A percentile compares a stretch with the other conserved stretches of the same genome.
Evolutionary conservation across 2,113 vertebrate species (phyloP).

Genomic region (Eurypyga helias): DNA sequence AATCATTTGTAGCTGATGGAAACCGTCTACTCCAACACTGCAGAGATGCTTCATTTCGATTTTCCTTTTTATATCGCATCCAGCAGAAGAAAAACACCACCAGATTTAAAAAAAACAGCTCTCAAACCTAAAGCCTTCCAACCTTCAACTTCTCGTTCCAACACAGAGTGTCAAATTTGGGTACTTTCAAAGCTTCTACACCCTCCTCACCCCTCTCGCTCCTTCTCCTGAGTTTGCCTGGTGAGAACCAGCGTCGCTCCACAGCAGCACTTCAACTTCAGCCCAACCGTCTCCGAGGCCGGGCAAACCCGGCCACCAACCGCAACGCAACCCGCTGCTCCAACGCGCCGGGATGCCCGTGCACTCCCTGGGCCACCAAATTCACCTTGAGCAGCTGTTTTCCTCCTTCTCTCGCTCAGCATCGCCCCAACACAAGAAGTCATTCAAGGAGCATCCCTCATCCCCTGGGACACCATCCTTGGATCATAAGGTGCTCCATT

Average conservation of each 20-base stretch:
- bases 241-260: background rate
- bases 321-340: rapidly evolving
- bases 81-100: background rate
- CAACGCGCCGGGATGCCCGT: rapidly evolving
- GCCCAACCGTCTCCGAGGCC: background rate
- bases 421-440: background rate
- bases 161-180: rapidly evolving
- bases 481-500: background rate
- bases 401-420: background rate
- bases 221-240: background rate
- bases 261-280: background rate
- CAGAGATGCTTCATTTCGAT: background rate
- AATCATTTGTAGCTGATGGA: background rate
- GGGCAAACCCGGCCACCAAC: background rate
- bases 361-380: background rate
- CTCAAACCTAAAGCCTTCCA: background rate
- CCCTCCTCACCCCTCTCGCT: background rate
- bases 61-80: slow-evolving; percentile 36
- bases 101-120: background rate
- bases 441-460: rapidly evolving
- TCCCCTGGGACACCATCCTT: background rate
- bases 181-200: background rate
- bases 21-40: background rate
- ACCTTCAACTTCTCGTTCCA: background rate
- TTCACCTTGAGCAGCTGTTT: background rate